Base-by-base conservation (phyloP, 2,113 vertebrate genomes). In the Galbula dea region DNA sequence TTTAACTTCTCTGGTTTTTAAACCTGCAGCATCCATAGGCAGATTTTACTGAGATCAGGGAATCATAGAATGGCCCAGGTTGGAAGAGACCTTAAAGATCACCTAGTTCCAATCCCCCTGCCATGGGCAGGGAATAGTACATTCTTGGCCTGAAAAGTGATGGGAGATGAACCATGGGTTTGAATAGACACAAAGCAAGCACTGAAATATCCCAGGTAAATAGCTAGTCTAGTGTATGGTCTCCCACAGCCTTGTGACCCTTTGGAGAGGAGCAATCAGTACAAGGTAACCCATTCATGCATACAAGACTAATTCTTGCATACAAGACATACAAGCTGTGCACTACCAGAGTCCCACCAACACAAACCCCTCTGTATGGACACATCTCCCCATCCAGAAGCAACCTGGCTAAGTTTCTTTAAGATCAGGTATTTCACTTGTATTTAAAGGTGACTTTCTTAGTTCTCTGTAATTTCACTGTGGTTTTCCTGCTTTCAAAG, bases 121-220 rank as follows among this genome's bases (percentile, higher is more conserved):
- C n/a, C n/a, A n/a, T n/a, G n/a, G n/a, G n/a, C 46, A 83, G 67
- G 58, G 55, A 88, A 66, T 11, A 69, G 72, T 6, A 46, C 21
- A n/a, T 84, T 89, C 87, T 82, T 37, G n/a, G 57, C 54, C 93
- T 87, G 82, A 91, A 85, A 93, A 90, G 89, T 67, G 54, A 19
- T 9, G 46, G 81, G 67, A 89, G 78, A 68, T 69, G 59, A 94
- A 79, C 61, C 61, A 5, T 39, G 39, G 69, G 34, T 91, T 87
- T 75, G 63, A 92, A 93, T 18, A 78, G 76, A 62, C 45, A 90
- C 48, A 88, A 86, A 93, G 69, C 68, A 81, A 67, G 52, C 51
- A 66, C 57, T 81, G 69, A 90, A 83, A 65, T 68, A 94, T 39
- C 52, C 65, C 61, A 75, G 62, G n/a, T 36, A 90, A 81, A 72